phyloP scores from a whole-genome alignment of 2,888 invertebrate species.

The Sicus ferrugineus region DNA sequence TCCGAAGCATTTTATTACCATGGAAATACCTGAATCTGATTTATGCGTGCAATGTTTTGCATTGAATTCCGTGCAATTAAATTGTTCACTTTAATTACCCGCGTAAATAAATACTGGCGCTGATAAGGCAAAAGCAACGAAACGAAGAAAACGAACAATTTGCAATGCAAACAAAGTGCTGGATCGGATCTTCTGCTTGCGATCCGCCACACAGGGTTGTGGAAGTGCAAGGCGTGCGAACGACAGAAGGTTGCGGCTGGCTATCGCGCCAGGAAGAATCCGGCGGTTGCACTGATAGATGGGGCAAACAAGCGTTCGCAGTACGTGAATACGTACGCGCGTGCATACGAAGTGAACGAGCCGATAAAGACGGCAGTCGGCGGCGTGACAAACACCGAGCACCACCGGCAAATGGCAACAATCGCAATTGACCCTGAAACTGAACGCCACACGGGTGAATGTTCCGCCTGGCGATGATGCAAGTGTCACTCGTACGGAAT shows the following conservation, averaged over 20 bases:
- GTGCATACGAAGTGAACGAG: conserved; percentile 16
- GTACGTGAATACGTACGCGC: background rate
- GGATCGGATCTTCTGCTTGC: background rate
- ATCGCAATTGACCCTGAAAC: conserved; percentile 31
- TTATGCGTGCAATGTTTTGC: conserved; percentile 15
- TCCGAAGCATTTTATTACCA: too few relatives aligned
- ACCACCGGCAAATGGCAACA: conserved; percentile 21
- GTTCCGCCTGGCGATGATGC: too few relatives aligned
- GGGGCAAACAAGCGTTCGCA: background rate
- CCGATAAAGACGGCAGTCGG: conserved; percentile 20
- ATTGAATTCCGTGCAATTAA: conserved; percentile 8
- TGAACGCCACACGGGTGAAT: conserved; percentile 8
- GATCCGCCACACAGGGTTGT: background rate
- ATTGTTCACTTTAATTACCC: conserved; percentile 7
- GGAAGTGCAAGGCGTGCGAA: background rate
- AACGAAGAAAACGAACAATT: background rate
- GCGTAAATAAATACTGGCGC: background rate
- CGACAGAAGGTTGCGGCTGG: too few relatives aligned
- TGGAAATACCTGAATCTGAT: background rate
- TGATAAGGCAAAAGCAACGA: background rate
- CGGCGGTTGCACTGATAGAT: background rate
- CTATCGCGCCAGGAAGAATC: too few relatives aligned
- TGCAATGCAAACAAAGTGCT: background rate
- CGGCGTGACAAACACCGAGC: conserved; percentile 2
- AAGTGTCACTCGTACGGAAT: too few relatives aligned